phyloP scores from a whole-genome alignment of 2,797 vertebrate genomes.

The Margarornis squamiger region DNA sequence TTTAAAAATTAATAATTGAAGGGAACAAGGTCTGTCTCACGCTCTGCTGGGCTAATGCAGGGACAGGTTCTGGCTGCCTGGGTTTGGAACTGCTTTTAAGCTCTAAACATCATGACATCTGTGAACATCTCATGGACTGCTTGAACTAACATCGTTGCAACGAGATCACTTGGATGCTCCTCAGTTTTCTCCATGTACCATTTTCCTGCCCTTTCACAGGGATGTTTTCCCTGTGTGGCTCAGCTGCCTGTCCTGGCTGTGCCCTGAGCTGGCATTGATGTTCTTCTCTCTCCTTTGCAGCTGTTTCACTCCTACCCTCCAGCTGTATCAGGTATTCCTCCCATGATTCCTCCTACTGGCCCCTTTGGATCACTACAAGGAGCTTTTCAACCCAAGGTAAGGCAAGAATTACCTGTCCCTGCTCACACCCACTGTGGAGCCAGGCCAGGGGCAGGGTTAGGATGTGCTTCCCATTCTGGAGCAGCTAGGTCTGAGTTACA shows the following conservation, averaged over 20 bases:
- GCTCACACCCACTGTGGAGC: not conserved
- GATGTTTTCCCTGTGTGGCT: not conserved
- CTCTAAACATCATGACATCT: slow-evolving; percentile 73
- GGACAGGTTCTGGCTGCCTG: slow-evolving; percentile 70
- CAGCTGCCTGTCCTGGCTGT: not conserved
- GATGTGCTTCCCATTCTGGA: not conserved
- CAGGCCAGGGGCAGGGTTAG: not conserved
- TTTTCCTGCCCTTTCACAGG: not conserved
- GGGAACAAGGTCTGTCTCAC: not conserved
- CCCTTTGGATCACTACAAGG: slow-evolving; percentile 97
- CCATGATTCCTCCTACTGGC: slow-evolving; percentile 95
- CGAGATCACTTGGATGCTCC: slow-evolving; percentile 23
- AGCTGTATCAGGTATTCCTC: slow-evolving; percentile 94
- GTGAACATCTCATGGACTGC: slow-evolving; percentile 72
- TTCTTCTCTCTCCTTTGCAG: slow-evolving; percentile 78
- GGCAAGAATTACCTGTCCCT: not conserved
- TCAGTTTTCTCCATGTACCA: slow-evolving; percentile 46
- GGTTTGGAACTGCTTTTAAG: slow-evolving; percentile 78
- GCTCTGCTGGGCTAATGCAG: slow-evolving; percentile 44
- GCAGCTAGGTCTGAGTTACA: not conserved
- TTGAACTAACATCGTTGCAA: slow-evolving; percentile 64
- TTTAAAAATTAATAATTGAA: slow-evolving; percentile 69
- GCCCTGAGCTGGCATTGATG: not conserved
- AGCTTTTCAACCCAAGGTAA: slow-evolving; percentile 98
- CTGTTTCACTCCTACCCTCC: slow-evolving; percentile 97